Percentiles rank a stretch among this genome's conserved stretches.
Evolutionary conservation across 53 echinoderm and acorn worm species (phyloP).

Genomic region (Mesocentrotus franciscanus): DNA sequence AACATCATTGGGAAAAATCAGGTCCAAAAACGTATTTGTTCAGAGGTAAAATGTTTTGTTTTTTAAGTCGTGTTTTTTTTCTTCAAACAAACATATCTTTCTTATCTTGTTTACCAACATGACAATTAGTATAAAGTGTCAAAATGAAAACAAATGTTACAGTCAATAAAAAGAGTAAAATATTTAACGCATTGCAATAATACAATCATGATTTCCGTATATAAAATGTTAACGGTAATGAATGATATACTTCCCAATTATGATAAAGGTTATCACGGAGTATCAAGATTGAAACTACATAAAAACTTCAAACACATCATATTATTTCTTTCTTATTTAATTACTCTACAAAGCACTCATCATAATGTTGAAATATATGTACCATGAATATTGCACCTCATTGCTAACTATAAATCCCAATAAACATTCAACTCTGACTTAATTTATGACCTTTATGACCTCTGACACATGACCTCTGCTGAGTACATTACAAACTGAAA

Average conservation of each 20-base stretch:
- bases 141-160: background rate
- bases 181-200: background rate
- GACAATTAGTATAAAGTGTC: background rate
- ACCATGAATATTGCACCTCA: constrained; percentile 46
- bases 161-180: background rate
- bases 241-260: background rate
- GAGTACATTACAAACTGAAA: background rate
- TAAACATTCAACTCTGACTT: background rate
- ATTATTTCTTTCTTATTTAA: background rate
- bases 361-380: background rate
- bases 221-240: constrained; percentile 7
- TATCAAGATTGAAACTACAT: background rate
- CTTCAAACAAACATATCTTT: background rate
- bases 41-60: constrained; percentile 22
- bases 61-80: background rate
- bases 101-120: background rate
- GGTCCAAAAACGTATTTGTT: background rate
- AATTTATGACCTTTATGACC: background rate
- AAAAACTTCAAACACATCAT: background rate
- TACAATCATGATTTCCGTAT: constrained; percentile 17
- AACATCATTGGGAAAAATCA: background rate
- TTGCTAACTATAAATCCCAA: background rate
- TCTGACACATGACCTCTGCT: background rate
- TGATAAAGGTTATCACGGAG: background rate
- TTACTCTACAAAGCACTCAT: background rate